phyloP scores from a whole-genome alignment of 1,140 invertebrate genomes.

The Panulirus ornatus region DNA sequence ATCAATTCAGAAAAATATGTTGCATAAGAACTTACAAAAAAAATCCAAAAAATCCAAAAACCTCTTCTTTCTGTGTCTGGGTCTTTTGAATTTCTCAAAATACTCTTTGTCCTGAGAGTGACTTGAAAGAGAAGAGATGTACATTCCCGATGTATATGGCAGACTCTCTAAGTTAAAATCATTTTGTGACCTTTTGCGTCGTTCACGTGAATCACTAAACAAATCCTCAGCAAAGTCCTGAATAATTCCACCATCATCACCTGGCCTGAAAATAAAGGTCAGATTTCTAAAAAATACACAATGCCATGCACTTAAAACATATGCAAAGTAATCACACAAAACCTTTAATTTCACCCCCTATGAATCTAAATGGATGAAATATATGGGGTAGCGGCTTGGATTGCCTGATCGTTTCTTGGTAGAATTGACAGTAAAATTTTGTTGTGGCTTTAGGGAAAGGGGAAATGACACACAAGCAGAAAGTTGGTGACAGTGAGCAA shows the following conservation, averaged over 20 bases:
- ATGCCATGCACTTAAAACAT: neutral
- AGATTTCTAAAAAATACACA: neutral
- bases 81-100: neutral
- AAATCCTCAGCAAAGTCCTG: neutral
- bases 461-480: no score
- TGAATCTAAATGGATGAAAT: no score
- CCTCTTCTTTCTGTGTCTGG: conserved; percentile 32
- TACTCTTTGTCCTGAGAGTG: neutral
- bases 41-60: conserved; percentile 26
- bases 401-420: no score
- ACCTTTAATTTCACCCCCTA: no score
- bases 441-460: no score
- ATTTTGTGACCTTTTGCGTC: neutral
- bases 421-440: no score
- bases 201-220: neutral
- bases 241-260: conserved; percentile 11
- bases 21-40: conserved; percentile 41
- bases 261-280: neutral
- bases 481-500: no score
- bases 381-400: no score
- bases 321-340: no score
- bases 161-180: neutral
- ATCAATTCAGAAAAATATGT: no score
- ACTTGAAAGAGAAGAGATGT: neutral
- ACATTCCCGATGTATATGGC: neutral